Conservation (phyloP, 2,797 vertebrate species). For the Momotus momota region DNA sequence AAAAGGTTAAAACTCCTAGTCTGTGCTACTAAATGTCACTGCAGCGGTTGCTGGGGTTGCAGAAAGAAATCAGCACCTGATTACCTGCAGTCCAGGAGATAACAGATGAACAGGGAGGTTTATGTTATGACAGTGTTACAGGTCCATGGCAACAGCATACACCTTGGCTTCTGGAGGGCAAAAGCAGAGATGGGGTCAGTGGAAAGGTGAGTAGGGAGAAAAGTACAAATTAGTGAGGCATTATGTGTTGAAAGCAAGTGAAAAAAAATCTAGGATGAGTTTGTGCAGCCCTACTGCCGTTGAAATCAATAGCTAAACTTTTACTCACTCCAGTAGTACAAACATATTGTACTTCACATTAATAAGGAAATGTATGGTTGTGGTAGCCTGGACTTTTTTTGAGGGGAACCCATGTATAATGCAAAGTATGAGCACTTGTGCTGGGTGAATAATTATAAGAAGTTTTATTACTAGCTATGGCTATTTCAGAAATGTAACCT, state of each 20-base stretch:
- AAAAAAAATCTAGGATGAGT: neutral
- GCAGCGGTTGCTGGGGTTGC: neutral
- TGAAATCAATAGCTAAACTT: neutral
- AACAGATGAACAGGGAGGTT: neutral
- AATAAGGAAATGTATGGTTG: neutral
- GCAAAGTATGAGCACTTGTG: neutral
- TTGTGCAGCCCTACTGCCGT: neutral
- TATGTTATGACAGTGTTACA: neutral
- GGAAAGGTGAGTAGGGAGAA: neutral
- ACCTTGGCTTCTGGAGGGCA: neutral
- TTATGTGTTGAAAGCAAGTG: neutral
- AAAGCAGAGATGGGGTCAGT: neutral
- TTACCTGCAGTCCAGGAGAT: neutral
- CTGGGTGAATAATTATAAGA: neutral
- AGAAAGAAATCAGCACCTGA: neutral
- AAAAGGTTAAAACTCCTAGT: neutral
- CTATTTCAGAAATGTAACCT: neutral
- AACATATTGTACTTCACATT: neutral
- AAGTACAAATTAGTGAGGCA: neutral
- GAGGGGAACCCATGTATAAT: neutral
- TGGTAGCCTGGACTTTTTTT: neutral
- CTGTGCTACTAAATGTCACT: neutral
- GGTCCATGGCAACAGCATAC: neutral
- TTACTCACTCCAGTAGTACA: neutral
- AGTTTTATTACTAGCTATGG: neutral